phyloP scores from a whole-genome alignment of 1,140 invertebrate species.

The Cyclargus thomasi region DNA sequence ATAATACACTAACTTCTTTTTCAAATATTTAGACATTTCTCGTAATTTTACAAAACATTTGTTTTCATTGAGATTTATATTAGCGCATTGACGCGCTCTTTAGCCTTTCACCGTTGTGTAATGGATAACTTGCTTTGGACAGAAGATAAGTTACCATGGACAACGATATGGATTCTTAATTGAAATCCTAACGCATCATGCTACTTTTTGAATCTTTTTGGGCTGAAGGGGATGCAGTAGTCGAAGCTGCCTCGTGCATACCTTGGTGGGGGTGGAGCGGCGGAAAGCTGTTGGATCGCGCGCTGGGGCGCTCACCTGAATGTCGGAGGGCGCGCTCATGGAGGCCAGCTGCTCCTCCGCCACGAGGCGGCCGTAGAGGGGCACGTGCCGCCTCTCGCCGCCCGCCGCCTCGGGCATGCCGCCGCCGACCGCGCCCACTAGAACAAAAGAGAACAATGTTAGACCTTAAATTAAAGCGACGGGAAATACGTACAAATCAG shows the following conservation, averaged over 20 bases:
- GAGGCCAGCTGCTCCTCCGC: constrained; percentile 87
- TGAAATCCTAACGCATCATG: not conserved
- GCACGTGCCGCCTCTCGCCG: constrained; percentile 80
- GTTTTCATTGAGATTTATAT: too few relatives aligned
- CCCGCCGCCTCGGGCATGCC: constrained; percentile 71
- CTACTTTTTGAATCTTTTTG: not conserved
- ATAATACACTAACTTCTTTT: too few relatives aligned
- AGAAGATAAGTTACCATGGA: not conserved
- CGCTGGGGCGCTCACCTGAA: constrained; percentile 78
- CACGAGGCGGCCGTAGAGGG: constrained; percentile 90
- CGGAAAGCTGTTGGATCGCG: constrained; percentile 91
- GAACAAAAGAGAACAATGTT: constrained; percentile 37
- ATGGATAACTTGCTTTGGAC: not conserved
- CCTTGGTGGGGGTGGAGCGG: constrained; percentile 85
- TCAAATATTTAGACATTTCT: too few relatives aligned
- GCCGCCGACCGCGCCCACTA: constrained; percentile 67
- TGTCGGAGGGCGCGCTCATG: constrained; percentile 83
- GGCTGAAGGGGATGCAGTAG: constrained; percentile 14
- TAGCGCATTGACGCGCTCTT: too few relatives aligned
- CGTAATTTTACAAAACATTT: too few relatives aligned
- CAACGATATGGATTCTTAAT: not conserved
- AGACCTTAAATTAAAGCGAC: not conserved
- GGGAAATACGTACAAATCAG: not conserved
- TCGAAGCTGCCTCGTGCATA: constrained; percentile 70
- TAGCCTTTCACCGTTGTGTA: too few relatives aligned